phyloP scores from a whole-genome alignment of 2,797 vertebrate genomes.

The Pempheris klunzingeri region DNA sequence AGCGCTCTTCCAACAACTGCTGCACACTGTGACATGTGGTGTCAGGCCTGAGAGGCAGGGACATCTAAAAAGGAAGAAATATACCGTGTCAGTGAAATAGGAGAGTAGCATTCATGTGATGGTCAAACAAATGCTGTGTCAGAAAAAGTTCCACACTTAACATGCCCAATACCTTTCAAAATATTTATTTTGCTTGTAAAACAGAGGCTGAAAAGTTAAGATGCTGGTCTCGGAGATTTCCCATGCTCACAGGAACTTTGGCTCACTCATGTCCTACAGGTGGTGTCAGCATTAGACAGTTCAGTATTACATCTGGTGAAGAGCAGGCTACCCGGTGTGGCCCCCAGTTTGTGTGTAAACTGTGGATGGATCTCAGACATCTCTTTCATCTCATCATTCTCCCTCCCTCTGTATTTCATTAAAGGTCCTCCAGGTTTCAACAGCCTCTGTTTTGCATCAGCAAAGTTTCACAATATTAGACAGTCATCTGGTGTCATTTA shows the following conservation, averaged over 20 bases:
- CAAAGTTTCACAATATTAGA: conserved; percentile 42
- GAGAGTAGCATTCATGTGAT: neutral
- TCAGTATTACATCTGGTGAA: conserved; percentile 47
- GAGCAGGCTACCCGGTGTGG: conserved; percentile 37
- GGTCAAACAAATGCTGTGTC: neutral
- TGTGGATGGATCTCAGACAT: conserved; percentile 73
- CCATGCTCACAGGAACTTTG: conserved; percentile 11
- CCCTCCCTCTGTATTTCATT: conserved; percentile 68
- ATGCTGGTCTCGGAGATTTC: conserved; percentile 23
- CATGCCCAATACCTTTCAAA: neutral
- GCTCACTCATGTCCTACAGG: conserved; percentile 30
- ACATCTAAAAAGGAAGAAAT: conserved; percentile 9
- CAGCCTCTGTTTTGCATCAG: conserved; percentile 50
- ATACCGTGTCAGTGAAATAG: neutral
- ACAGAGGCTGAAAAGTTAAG: conserved; percentile 8
- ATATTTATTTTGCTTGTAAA: conserved; percentile 13
- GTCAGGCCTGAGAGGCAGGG: conserved; percentile 25
- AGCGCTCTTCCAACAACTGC: conserved; percentile 52
- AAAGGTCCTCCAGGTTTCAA: conserved; percentile 55
- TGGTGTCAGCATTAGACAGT: conserved; percentile 30
- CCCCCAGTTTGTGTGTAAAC: conserved; percentile 38
- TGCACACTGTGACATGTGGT: conserved; percentile 39
- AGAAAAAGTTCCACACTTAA: neutral
- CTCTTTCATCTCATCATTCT: conserved; percentile 71
- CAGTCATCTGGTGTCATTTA: conserved; percentile 69